Evolutionary conservation across 2,888 invertebrate genomes (phyloP).

Genomic region (Pelosia muscerda): DNA sequence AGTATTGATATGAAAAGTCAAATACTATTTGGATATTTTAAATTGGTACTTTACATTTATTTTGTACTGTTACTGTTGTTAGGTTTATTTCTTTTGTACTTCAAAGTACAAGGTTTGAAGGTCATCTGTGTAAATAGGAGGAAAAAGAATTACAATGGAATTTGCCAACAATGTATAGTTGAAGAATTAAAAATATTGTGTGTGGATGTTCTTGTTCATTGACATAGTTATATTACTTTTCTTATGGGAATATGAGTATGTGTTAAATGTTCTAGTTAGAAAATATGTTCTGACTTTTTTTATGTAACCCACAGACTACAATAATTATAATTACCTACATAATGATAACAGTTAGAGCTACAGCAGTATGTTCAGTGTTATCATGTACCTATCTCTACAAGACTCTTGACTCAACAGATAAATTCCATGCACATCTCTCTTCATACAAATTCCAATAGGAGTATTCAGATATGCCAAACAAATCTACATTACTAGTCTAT

Average conservation of each 20-base stretch:
- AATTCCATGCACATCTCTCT: slow-evolving; percentile 3
- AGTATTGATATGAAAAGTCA: not conserved
- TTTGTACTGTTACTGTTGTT: not conserved
- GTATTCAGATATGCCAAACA: not conserved
- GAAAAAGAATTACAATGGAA: slow-evolving; percentile 33
- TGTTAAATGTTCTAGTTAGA: not conserved
- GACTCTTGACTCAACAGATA: slow-evolving; percentile 7
- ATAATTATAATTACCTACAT: slow-evolving; percentile 9
- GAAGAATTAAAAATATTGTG: not conserved
- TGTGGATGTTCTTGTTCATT: not conserved
- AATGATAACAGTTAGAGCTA: slow-evolving; percentile 17
- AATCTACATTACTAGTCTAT: too few species aligned
- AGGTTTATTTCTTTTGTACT: slow-evolving; percentile 12
- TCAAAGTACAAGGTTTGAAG: slow-evolving; percentile 17
- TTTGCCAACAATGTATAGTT: slow-evolving; percentile 9
- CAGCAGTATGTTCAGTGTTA: slow-evolving; percentile 22
- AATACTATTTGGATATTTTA: not conserved
- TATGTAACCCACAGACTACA: not conserved
- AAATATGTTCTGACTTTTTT: not conserved
- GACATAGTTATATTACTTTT: not conserved
- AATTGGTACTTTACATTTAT: not conserved
- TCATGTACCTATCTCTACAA: slow-evolving; percentile 17
- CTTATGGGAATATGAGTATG: not conserved
- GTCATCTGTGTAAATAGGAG: slow-evolving; percentile 38
- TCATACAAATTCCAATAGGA: not conserved